phyloP scores from a whole-genome alignment of 2,888 invertebrate species.

The Ischnus inquisitorius region DNA sequence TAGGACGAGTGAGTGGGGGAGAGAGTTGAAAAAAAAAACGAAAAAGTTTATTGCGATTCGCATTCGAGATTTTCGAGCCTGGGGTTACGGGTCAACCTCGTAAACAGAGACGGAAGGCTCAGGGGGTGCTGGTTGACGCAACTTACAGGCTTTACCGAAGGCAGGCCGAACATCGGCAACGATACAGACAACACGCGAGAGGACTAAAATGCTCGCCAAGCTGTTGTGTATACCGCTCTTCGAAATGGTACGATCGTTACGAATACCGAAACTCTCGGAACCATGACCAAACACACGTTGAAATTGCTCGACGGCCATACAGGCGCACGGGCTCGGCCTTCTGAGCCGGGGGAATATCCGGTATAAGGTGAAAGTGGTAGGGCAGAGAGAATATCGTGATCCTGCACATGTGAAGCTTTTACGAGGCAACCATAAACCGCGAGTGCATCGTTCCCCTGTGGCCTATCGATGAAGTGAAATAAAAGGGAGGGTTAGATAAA shows the following conservation, averaged over 20 bases:
- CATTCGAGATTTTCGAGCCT: constrained; percentile 55
- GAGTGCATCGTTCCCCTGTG: constrained; percentile 27
- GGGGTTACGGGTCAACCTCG: constrained; percentile 51
- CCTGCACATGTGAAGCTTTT: constrained; percentile 51
- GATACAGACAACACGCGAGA: background rate
- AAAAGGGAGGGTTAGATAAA: constrained; percentile 20
- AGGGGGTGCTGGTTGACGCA: background rate
- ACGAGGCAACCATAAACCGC: constrained; percentile 59
- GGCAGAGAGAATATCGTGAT: constrained; percentile 29
- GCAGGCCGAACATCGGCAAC: constrained; percentile 6
- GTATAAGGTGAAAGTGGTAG: constrained; percentile 27
- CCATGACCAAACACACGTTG: background rate
- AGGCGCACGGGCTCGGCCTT: background rate
- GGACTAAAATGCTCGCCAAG: background rate
- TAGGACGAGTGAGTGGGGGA: constrained; percentile 12
- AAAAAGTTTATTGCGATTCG: constrained; percentile 61
- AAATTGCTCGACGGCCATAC: background rate
- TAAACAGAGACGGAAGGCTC: constrained; percentile 42
- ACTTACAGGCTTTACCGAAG: constrained; percentile 8
- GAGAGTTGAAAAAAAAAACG: constrained; percentile 9
- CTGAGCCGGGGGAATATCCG: background rate
- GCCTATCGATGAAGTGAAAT: constrained; percentile 57
- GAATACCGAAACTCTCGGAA: constrained; percentile 18
- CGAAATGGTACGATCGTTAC: background rate
- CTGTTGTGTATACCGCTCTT: background rate